Evolutionary conservation across 1,140 invertebrate species (phyloP), one percentile per base, ranked within the genome.

Genomic region (Hypothenemus hampei): DNA sequence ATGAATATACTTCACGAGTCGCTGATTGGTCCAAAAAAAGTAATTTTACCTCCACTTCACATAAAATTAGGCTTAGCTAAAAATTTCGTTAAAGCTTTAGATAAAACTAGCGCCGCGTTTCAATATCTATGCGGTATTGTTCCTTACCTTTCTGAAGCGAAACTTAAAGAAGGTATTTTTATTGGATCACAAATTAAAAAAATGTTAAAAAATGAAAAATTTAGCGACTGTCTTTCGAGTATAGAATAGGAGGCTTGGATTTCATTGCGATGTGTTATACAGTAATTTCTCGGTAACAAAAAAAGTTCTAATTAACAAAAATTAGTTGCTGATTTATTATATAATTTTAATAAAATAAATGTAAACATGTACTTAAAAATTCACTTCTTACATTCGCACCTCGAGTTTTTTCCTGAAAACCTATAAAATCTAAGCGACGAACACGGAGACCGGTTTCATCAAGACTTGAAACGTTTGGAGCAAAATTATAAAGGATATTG

Each of bases 1-100:
- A 44, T 13, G 21, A 39, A 35, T 37, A 43, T 46, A 15, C 37
- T 16, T 8, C 31, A 46, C 16, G 22, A 29, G 16, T 13, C 15
- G 11, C 39, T 57, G 18, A 60, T 68, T 18, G 23, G 20, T 4
- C 31, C 43, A 49, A 51, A 63, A 7, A 59, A 63, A 58, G 62
- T 65, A 20, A 58, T 67, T 36, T 45, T 69, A 45, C 64, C 68
- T 40, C n/a, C 65, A 63, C 52, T 41, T 71, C 64, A 72, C 58
- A 70, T 72, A n/a, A 73, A 69, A 46, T 47, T 66, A 26, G 63
- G 36, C 15, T 57, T 31, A 31, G 26, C 13, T 8, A 31, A 31
- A 26, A 57, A 72, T 55, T 60, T 65, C 41, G 22, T 57, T n/a
- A 57, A 72, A n/a, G n/a, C n/a, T 4, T 44, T 68, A 19, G 60